phyloP scores from a whole-genome alignment of 2,888 invertebrate species.

The Caenorhabditis becei region DNA sequence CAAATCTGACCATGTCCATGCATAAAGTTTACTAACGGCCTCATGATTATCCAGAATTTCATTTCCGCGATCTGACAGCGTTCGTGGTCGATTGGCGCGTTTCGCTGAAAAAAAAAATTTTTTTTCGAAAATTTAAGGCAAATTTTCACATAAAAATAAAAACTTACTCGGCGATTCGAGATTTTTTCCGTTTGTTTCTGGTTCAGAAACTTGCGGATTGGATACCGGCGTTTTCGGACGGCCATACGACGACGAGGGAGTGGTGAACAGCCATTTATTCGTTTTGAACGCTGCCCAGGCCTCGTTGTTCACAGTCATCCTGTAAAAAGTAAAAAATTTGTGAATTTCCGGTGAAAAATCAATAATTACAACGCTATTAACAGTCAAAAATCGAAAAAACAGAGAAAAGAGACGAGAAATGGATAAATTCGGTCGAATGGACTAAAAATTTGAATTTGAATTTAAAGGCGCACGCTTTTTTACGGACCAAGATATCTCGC shows the following conservation, averaged over 20 bases:
- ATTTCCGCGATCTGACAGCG: slow-evolving; percentile 60
- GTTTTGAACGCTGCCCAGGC: slow-evolving; percentile 56
- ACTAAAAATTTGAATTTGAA: slow-evolving; percentile 9
- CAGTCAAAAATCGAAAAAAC: neutral
- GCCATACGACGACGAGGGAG: slow-evolving; percentile 51
- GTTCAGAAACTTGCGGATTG: slow-evolving; percentile 17
- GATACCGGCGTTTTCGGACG: slow-evolving; percentile 40
- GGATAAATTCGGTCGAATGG: neutral
- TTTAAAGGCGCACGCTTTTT: slow-evolving; percentile 57
- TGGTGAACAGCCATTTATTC: slow-evolving; percentile 60
- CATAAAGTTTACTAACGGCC: slow-evolving; percentile 39
- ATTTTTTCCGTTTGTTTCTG: slow-evolving; percentile 23
- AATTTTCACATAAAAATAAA: slow-evolving; percentile 1
- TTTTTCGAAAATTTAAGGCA: slow-evolving; percentile 5
- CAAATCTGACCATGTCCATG: slow-evolving; percentile 52
- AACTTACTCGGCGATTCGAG: slow-evolving; percentile 26
- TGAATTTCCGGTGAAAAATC: slow-evolving; percentile 5
- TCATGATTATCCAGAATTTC: slow-evolving; percentile 61
- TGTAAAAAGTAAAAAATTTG: slow-evolving; percentile 14
- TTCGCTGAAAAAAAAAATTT: slow-evolving; percentile 33
- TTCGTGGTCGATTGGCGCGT: slow-evolving; percentile 55
- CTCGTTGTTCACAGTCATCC: slow-evolving; percentile 55
- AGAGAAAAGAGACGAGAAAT: slow-evolving; percentile 16
- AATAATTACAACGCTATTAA: neutral
- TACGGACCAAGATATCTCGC: slow-evolving; percentile 36